Evolutionary conservation across 2,797 vertebrate genomes (phyloP), one percentile per base, ranked within the genome.

Genomic region (Poecile montanus): DNA sequence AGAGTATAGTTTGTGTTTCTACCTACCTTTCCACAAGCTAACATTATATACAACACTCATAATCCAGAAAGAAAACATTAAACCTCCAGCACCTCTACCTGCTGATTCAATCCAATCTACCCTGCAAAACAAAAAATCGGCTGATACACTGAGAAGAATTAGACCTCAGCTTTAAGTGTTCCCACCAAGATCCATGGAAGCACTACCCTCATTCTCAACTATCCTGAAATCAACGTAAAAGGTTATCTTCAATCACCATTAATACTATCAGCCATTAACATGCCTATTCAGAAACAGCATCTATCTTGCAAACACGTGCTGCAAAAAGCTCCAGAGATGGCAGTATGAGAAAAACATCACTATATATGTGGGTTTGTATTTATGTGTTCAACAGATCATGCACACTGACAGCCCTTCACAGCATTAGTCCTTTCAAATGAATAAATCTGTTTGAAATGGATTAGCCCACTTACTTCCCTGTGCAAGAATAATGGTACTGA

Each of bases 391-490:
- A 62, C 32, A 93, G 62, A 77, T 89, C 53, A 47, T 27, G 58
- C 50, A 86, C 36, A 82, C 81, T 85, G 58, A 85, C 16, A 56
- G 44, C 3, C 30, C 22, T 44, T 92, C 45, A 76, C 44, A 80
- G 58, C 32, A 88, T 50, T 60, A 36, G 51, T n/a, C 36, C 90
- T 96, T 97, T 94, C 86, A 93, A 93, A 95, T 79, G 47, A 34
- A 79, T 70, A 95, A 92, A 75, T 74, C 51, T 91, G 57, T 96
- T 92, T 96, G 94, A 97, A 96, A 94, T 93, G 62, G 50, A 95
- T 94, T 94, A 94, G 73, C 18, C 26, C 71, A 73, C 84, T 83
- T 89, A 72, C 66, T 94, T 97, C 32, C 71, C 40, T 29, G 17
- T 72, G 44, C 44, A 86, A 40, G 80, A 88, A 88, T 57, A 94